phyloP scores from a whole-genome alignment of 2,888 invertebrate species.

The Caenorhabditis panamensis region DNA sequence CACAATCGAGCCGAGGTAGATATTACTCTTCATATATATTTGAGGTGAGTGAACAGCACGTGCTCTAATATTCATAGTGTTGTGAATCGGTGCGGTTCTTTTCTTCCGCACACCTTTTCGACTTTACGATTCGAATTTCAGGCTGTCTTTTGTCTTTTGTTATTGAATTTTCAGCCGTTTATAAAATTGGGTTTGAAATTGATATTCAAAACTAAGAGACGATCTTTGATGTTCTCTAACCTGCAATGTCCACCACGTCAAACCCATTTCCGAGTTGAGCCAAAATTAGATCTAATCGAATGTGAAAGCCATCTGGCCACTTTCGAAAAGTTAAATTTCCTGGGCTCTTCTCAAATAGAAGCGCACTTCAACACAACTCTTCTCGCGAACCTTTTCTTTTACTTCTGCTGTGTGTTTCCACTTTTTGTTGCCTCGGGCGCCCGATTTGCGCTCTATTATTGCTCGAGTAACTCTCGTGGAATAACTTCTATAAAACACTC shows the following conservation, averaged over 20 bases:
- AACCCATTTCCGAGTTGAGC: not conserved
- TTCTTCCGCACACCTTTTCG: conserved; percentile 11
- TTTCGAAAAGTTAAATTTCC: not conserved
- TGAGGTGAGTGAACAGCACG: conserved; percentile 22
- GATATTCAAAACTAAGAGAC: too few relatives aligned
- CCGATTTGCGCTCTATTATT: conserved; percentile 26
- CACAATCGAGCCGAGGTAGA: not conserved
- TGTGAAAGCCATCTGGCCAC: not conserved
- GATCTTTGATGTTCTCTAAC: too few relatives aligned
- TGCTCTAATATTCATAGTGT: conserved; percentile 55
- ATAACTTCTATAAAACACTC: conserved; percentile 15
- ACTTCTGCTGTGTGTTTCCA: conserved; percentile 10
- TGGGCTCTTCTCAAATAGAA: conserved; percentile 12
- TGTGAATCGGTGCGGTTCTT: conserved; percentile 13
- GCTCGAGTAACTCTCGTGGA: conserved; percentile 41
- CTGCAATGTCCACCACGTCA: not conserved
- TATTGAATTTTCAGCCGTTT: not conserved
- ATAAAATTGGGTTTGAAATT: not conserved
- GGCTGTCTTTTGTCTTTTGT: not conserved
- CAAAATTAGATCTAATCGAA: conserved; percentile 3
- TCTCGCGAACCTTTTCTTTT: conserved; percentile 12
- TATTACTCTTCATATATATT: conserved; percentile 20
- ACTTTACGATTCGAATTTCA: conserved; percentile 33
- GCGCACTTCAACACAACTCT: conserved; percentile 8
- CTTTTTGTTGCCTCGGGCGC: conserved; percentile 13